These are phyloP conservation scores for Athalia rosae DNA, from an alignment of 2,888 invertebrate genomes.

Conservation along the genomic window DNA sequence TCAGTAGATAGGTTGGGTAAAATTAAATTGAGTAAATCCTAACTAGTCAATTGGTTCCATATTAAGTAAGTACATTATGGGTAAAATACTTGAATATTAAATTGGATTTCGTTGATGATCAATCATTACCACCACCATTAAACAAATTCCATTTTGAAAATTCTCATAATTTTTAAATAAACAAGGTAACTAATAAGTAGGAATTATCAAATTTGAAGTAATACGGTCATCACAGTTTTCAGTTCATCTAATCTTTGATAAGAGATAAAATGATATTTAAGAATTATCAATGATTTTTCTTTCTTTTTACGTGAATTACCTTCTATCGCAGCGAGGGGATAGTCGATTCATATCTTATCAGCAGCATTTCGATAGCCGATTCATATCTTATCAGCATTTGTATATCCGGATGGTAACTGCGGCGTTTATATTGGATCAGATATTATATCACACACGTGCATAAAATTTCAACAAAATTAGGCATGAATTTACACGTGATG, in stretches of 20 bases:
- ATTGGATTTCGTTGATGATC: neutral
- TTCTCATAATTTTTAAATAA: too few species aligned
- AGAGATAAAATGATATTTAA: neutral
- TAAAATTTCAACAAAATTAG: conserved; percentile 3
- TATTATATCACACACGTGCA: conserved; percentile 9
- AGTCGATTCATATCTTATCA: too few species aligned
- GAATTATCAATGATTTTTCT: neutral
- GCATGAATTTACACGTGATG: neutral
- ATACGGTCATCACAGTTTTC: too few species aligned
- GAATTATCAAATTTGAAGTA: too few species aligned
- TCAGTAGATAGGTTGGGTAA: neutral
- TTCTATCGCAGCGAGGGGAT: too few species aligned
- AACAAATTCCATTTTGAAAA: too few species aligned
- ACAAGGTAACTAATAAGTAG: too few species aligned
- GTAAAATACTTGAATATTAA: neutral
- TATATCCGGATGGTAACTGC: neutral
- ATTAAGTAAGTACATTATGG: conserved; percentile 11
- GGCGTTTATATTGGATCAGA: neutral
- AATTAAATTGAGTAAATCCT: neutral
- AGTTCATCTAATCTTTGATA: neutral
- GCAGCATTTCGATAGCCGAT: too few species aligned
- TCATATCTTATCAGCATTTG: too few species aligned
- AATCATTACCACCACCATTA: neutral
- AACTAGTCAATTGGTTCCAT: neutral
- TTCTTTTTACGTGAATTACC: neutral